A percentile compares a stretch with the other conserved stretches of the same genome.
Evolutionary conservation across 64 coral and sea anemone species (phyloP).

Genomic region (Montipora efflorescens): DNA sequence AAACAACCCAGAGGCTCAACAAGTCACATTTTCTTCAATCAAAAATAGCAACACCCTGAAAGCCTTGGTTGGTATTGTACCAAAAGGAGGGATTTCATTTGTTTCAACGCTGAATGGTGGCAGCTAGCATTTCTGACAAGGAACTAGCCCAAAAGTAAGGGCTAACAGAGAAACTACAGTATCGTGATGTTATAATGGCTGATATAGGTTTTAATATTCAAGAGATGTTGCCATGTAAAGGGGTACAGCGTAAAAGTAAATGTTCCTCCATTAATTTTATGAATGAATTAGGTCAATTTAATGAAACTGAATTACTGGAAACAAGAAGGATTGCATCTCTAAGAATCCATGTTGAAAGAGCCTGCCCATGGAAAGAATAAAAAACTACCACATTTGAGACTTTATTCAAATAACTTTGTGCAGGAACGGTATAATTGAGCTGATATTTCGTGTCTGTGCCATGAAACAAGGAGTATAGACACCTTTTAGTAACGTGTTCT

Average conservation of each 20-base stretch:
- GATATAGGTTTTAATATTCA: constrained; percentile 31
- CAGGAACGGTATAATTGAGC: not conserved
- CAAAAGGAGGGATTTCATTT: constrained; percentile 64
- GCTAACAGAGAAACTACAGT: not conserved
- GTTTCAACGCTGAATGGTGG: constrained; percentile 69
- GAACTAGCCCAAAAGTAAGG: too few relatives aligned
- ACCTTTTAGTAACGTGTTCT: too few relatives aligned
- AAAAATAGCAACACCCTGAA: constrained; percentile 78
- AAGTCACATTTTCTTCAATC: constrained; percentile 70
- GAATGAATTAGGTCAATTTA: constrained; percentile 69
- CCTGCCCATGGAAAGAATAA: constrained; percentile 49
- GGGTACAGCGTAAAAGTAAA: constrained; percentile 56
- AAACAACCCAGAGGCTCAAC: constrained; percentile 65
- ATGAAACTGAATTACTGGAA: constrained; percentile 62
- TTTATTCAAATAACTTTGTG: constrained; percentile 33
- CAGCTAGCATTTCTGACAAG: not conserved
- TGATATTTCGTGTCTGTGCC: too few relatives aligned
- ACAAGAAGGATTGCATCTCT: constrained; percentile 62
- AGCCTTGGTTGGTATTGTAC: constrained; percentile 54
- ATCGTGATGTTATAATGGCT: constrained; percentile 72
- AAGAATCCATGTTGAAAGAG: constrained; percentile 63
- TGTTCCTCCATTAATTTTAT: constrained; percentile 68
- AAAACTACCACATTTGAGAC: constrained; percentile 75
- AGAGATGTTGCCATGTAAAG: constrained; percentile 64
- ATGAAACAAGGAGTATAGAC: too few relatives aligned